Evolutionary conservation across 1,140 invertebrate genomes (phyloP), one percentile per base, ranked within the genome.

Genomic region (Stratiolaelaps scimitus): DNA sequence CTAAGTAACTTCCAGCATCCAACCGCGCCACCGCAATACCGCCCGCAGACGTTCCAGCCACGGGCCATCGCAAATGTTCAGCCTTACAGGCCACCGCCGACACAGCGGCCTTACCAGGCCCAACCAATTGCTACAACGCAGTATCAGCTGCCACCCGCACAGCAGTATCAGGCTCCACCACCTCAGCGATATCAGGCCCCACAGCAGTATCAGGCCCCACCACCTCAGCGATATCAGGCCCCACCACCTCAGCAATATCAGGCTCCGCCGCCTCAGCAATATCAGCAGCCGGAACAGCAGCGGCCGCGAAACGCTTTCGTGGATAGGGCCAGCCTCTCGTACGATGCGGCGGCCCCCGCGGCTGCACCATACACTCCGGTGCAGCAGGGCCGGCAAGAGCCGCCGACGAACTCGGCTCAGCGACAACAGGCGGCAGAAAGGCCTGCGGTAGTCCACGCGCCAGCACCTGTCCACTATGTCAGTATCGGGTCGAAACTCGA

Each of bases 391-490:
- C 26, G 34, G 53, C 56, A 64, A 13, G 34, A 20, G 10, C 2
- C 64, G 19, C 23, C 48, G 29, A 40, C 46, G 20, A 40, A 68
- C 30, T 30, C 81, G 79, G 76, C 69, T 71, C 26, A 83, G 81
- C 73, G 78, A 86, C 69, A 89, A 87, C 0, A 80, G 79, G 48
- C 85, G 81, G 70, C 15, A 15, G 23, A 60, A 34, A 60, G 26
- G 34, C 53, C 53, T 2, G 26, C 53, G 23, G 23, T 60, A 1
- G 19, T 10, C 20, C 44, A 66, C 19, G 34, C 28, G 15, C 67
- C 69, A 2, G 70, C 70, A 17, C 44, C 40, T 7, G 70, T 70
- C 0, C 69, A 70, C 43, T 67, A 70, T 23, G 70, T 70, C 1
- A 68, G 68, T 44, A 68, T 70, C 1, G 68, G 68, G 1, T 1